Conservation (phyloP, 2,888 invertebrate genomes). For the Eudemis profundana region DNA sequence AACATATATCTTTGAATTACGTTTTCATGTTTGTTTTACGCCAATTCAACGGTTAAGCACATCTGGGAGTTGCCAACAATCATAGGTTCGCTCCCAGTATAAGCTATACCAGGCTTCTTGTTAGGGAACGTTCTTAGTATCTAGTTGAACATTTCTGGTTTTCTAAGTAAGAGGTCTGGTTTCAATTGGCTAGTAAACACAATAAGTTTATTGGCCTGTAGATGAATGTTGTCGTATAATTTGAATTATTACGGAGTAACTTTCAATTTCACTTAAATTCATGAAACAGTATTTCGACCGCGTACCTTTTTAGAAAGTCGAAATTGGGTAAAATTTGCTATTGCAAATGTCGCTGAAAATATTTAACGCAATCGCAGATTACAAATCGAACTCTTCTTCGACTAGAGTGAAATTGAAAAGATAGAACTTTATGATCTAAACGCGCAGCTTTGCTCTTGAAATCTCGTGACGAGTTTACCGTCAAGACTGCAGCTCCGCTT, state of each 20-base stretch:
- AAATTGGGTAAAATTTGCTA: no score
- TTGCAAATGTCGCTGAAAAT: no score
- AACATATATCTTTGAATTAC: no score
- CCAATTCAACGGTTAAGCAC: not conserved
- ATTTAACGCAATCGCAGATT: no score
- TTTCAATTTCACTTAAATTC: conserved; percentile 13
- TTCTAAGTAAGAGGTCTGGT: conserved; percentile 9
- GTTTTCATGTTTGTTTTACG: not conserved
- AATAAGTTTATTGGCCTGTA: conserved; percentile 21
- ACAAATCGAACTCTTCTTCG: not conserved
- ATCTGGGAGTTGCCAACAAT: not conserved
- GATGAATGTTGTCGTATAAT: conserved; percentile 34
- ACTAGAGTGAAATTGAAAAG: conserved; percentile 5
- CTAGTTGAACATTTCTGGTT: not conserved
- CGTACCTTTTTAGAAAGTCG: not conserved
- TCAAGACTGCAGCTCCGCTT: conserved; percentile 13
- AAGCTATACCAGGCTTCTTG: conserved; percentile 2
- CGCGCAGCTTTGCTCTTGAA: conserved; percentile 11
- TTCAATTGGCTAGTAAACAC: not conserved
- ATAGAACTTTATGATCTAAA: not conserved
- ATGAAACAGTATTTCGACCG: not conserved
- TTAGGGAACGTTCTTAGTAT: no score
- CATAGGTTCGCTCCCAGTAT: not conserved
- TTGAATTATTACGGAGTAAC: not conserved
- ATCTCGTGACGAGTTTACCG: not conserved